Base-by-base conservation (phyloP, 2,888 invertebrate genomes). In the Xestobium rufovillosum region DNA sequence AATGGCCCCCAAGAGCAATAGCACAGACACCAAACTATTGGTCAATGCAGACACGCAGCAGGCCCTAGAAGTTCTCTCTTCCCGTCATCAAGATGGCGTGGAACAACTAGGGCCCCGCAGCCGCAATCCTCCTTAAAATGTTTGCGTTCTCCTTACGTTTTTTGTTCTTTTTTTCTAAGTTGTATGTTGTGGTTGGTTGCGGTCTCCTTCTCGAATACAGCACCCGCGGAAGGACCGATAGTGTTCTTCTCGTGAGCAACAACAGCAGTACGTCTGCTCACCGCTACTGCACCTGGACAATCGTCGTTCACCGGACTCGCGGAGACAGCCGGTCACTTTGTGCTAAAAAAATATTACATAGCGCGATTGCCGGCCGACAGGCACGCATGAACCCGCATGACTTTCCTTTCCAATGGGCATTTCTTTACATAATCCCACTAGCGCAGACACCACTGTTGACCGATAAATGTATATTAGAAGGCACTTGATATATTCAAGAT, bases 141-240 rank as follows among this genome's bases (percentile, higher is more conserved):
- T 53, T 52, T 53, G 49, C 48, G 48, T 50, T 51, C 50, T 39
- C 45, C 50, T 49, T 42, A 46, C 38, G 47, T 39, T 44, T 51
- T 45, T 49, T 45, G 43, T 32, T 44, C 42, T 34, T 19, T 39
- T 45, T 17, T 29, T 45, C 31, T n/a, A 8, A 19, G 23, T 19
- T 55, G 49, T 56, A 52, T 60, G 57, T 60, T 60, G 62, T 65
- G 63, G 63, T 65, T 63, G 63, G 60, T 60, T 70, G 71, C 75
- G 71, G 80, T 78, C 78, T 79, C 81, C 81, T 81, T 81, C 81
- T 82, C 80, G 74, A 71, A 74, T 81, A 81, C 81, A 80, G 80
- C 81, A 80, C 73, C 78, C 77, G 81, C 80, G 77, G 81, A 80
- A 81, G 81, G 80, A 57, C 74, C 76, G 76, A 74, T 51, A 52